Evolutionary conservation across 1,140 invertebrate genomes (phyloP), one percentile per base, ranked within the genome.

Genomic region (Macrotrachela quadricornifera): DNA sequence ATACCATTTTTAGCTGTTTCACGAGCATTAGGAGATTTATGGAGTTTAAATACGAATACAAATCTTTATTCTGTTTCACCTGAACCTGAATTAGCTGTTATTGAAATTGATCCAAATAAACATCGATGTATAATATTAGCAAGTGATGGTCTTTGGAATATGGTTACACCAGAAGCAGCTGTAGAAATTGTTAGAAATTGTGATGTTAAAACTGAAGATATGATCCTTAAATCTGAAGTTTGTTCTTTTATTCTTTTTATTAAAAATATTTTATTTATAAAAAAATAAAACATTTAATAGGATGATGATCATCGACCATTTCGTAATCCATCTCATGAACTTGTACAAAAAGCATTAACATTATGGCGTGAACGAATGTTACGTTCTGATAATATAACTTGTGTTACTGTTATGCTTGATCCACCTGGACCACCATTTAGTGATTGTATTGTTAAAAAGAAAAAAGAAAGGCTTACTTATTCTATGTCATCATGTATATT

Each of bases 1-100:
- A 91, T 96, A 61, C 90, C 90, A 0, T 96, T 96, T 65, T 70
- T 96, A 47, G 88, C 90, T 43, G 87, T 95, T 36, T 87, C 90
- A 11, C 76, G 90, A 58, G 87, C 86, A 36, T 69, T 96, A 55
- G 90, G 90, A 56, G 90, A 96, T 71, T 73, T 95, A 1, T 96
- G 90, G 90, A 92, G 86, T 63, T 94, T 90, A 63, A 92, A 94
- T 71, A 81, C 81, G 0, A 77, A 78, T 46, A 77, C 79, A 58
- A 78, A 87, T 64, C 79, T 82, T 65, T 96, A 92, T 73, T 80
- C 92, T 12, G 88, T 96, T 4, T 90, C 85, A n/a, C 91, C 91
- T 0, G 85, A 90, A 67, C 91, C 91, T 3, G 90, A 96, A 74
- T 84, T 92, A 6, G 77, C 78, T 59, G 85, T 90, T 0, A 73